Evolutionary conservation across 2,888 invertebrate genomes (phyloP).

Genomic region (Embidobia sp.): DNA sequence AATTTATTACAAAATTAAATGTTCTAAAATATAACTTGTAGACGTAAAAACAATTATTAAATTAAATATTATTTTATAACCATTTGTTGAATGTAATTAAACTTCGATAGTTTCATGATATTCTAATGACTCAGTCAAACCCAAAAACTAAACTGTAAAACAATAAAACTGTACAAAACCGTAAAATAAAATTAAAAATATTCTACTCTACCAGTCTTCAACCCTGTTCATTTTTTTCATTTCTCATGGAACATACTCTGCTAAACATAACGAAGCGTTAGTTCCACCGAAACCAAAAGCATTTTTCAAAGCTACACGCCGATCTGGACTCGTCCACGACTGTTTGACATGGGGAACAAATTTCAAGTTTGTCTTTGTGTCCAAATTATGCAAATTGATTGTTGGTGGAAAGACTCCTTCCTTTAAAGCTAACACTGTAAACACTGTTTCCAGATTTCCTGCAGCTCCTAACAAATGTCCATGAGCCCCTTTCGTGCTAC

Average conservation of each 20-base stretch:
- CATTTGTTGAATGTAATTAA: too few species aligned
- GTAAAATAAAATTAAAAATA: too few species aligned
- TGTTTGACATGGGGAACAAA: constrained; percentile 85
- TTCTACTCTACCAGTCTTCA: too few species aligned
- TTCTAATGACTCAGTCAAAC: too few species aligned
- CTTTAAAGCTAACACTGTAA: constrained; percentile 91
- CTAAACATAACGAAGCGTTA: constrained; percentile 92
- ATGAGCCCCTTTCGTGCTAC: constrained; percentile 98
- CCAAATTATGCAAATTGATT: constrained; percentile 89
- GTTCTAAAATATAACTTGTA: too few species aligned
- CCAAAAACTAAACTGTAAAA: too few species aligned
- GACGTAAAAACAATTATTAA: too few species aligned
- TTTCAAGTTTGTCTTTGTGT: constrained; percentile 85
- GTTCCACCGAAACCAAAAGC: constrained; percentile 99
- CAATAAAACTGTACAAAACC: too few species aligned
- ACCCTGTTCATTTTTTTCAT: too few species aligned
- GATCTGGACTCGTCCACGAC: constrained; percentile 83
- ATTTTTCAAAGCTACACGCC: constrained; percentile 93
- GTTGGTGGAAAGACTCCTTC: constrained; percentile 92
- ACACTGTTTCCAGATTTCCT: constrained; percentile 95
- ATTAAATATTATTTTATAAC: too few species aligned
- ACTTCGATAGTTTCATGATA: too few species aligned
- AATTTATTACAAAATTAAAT: too few species aligned
- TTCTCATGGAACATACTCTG: constrained; percentile 80
- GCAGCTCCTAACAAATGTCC: constrained; percentile 98